Evolutionary conservation across 1,140 invertebrate genomes (phyloP).

Genomic region (Amyelois transitella): DNA sequence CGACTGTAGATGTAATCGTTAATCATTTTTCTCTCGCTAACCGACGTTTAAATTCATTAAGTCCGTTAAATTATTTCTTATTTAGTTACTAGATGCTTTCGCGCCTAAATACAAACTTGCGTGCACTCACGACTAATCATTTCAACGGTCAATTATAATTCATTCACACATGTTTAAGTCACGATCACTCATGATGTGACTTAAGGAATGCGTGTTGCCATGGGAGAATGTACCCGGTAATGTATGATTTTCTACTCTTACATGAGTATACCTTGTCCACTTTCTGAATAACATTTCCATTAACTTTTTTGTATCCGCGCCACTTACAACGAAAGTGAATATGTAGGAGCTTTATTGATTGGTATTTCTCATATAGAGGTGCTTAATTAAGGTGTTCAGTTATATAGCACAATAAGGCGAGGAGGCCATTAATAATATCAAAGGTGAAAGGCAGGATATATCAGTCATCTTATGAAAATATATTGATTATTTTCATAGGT

Average conservation of each 20-base stretch:
- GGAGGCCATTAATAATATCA: not conserved
- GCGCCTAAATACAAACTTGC: slow-evolving; percentile 12
- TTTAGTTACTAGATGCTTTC: not conserved
- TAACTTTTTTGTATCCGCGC: not conserved
- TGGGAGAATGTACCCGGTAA: not conserved
- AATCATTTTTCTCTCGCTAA: slow-evolving; percentile 4
- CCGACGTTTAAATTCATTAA: slow-evolving; percentile 5
- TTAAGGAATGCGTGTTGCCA: not conserved
- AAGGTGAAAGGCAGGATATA: not conserved
- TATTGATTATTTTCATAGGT: no score
- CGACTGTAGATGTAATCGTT: not conserved
- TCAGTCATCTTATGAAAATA: no score
- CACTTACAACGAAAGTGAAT: not conserved
- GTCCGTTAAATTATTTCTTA: not conserved
- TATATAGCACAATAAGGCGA: not conserved
- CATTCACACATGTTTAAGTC: slow-evolving; percentile 10
- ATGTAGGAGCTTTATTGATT: not conserved
- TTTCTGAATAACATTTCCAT: not conserved
- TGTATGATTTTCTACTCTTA: not conserved
- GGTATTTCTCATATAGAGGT: not conserved
- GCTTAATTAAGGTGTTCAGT: not conserved
- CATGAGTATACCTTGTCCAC: not conserved
- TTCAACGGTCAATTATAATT: slow-evolving; percentile 14
- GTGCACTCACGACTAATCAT: slow-evolving; percentile 12
- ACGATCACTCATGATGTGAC: slow-evolving; percentile 8